A percentile compares a stretch with the other conserved stretches of the same genome.
Evolutionary conservation across 2,113 vertebrate species (phyloP).

Genomic region (Colossoma macropomum): DNA sequence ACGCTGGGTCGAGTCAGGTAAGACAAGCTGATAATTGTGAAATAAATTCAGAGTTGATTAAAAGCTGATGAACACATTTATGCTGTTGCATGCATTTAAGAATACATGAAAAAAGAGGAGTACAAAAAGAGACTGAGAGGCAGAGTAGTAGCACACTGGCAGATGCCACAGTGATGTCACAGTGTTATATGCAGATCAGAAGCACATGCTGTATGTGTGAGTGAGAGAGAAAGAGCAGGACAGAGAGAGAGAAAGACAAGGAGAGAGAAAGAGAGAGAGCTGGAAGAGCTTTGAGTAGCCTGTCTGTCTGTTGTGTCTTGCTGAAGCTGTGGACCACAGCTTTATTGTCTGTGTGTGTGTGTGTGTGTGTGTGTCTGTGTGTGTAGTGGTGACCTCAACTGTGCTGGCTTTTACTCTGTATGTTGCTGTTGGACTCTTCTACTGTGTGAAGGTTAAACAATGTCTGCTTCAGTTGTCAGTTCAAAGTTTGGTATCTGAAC

Average conservation of each 20-base stretch:
- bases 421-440: background rate
- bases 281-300: background rate
- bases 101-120: background rate
- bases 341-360: background rate
- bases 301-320: slow-evolving; percentile 18
- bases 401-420: background rate
- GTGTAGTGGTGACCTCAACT: background rate
- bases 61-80: background rate
- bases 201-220: background rate
- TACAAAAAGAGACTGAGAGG: background rate
- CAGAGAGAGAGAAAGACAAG: background rate
- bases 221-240: background rate
- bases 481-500: too few relatives aligned
- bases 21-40: background rate
- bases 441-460: background rate
- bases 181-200: background rate
- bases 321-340: background rate
- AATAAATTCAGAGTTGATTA: background rate
- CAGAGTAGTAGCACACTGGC: too few relatives aligned
- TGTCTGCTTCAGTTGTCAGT: background rate
- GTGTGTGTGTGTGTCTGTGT: slow-evolving; percentile 16
- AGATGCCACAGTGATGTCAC: background rate
- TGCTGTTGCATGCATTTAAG: background rate
- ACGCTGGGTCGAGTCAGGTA: slow-evolving; percentile 69
- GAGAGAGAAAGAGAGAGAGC: background rate